Conservation (phyloP, 1,140 invertebrate genomes). For the Hyles vespertilio region DNA sequence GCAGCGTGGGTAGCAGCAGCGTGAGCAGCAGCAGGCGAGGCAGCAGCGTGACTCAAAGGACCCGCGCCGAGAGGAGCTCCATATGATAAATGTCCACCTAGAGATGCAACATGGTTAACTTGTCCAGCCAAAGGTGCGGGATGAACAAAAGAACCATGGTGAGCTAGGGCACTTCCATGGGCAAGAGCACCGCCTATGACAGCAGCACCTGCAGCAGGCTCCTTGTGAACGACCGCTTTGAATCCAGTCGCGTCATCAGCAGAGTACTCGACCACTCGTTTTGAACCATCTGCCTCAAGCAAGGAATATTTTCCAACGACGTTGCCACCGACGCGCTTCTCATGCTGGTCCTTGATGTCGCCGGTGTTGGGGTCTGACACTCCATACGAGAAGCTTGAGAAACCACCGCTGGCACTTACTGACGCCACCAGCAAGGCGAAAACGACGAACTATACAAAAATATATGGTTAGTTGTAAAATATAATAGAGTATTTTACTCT, state of each 20-base stretch:
- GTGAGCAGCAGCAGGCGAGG: conserved; percentile 6
- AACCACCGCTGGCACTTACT: conserved; percentile 36
- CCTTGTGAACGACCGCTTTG: conserved; percentile 73
- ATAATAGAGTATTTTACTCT: too few relatives aligned
- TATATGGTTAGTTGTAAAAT: background rate
- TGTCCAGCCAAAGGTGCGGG: conserved; percentile 15
- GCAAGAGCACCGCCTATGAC: conserved; percentile 4
- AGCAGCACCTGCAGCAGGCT: conserved; percentile 26
- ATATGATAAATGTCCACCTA: conserved; percentile 23
- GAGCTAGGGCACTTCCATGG: conserved; percentile 8
- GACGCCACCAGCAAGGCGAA: conserved; percentile 38
- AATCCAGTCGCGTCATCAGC: conserved; percentile 68
- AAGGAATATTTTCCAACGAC: conserved; percentile 74
- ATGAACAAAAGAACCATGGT: conserved; percentile 6
- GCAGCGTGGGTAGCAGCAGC: conserved; percentile 9
- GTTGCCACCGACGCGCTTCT: conserved; percentile 73
- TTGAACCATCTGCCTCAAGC: conserved; percentile 67
- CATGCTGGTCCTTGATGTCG: conserved; percentile 72
- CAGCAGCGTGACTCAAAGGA: conserved; percentile 26
- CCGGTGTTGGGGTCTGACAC: conserved; percentile 73
- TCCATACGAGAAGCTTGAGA: conserved; percentile 61
- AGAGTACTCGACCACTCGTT: conserved; percentile 69
- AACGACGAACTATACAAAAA: conserved; percentile 35
- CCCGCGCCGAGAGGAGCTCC: conserved; percentile 15
- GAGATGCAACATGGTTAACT: background rate